Percentiles rank a stretch among this genome's conserved stretches.
Evolutionary conservation across 2,797 vertebrate genomes (phyloP).

Genomic region (Alauda arvensis): DNA sequence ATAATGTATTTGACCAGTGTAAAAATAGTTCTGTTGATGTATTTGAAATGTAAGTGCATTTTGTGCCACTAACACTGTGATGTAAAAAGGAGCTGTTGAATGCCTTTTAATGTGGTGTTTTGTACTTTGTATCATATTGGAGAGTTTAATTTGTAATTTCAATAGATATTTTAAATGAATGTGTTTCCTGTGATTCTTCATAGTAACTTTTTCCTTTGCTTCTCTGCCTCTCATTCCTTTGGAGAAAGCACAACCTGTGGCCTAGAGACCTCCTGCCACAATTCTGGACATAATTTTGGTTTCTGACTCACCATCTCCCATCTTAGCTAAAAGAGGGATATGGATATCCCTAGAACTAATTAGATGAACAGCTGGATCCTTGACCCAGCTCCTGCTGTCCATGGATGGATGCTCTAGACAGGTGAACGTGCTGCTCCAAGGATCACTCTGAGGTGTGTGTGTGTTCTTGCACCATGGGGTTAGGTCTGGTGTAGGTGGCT

Average conservation of each 20-base stretch:
- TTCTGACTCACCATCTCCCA: background rate
- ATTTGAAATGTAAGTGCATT: slow-evolving; percentile 71
- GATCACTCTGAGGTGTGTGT: background rate
- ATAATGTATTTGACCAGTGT: slow-evolving; percentile 54
- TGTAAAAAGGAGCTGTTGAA: slow-evolving; percentile 73
- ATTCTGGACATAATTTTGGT: background rate
- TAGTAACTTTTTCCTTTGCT: background rate
- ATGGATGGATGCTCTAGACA: rapidly evolving
- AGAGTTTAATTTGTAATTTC: slow-evolving; percentile 73
- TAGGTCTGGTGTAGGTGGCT: background rate
- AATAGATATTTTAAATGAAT: slow-evolving; percentile 75
- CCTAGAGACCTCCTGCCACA: background rate
- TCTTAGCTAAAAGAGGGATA: background rate
- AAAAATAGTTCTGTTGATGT: slow-evolving; percentile 60
- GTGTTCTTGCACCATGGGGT: background rate
- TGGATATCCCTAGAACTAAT: background rate
- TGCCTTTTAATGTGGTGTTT: slow-evolving; percentile 76
- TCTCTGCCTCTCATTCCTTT: background rate
- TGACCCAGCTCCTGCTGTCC: background rate
- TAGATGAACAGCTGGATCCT: background rate
- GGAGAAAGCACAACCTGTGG: background rate
- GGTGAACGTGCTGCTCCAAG: background rate
- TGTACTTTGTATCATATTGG: slow-evolving; percentile 68
- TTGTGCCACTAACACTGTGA: slow-evolving; percentile 89
- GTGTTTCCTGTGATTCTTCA: slow-evolving; percentile 44